Evolutionary conservation across 2,888 invertebrate genomes (phyloP).

Genomic region (Lasioglossum morio): DNA sequence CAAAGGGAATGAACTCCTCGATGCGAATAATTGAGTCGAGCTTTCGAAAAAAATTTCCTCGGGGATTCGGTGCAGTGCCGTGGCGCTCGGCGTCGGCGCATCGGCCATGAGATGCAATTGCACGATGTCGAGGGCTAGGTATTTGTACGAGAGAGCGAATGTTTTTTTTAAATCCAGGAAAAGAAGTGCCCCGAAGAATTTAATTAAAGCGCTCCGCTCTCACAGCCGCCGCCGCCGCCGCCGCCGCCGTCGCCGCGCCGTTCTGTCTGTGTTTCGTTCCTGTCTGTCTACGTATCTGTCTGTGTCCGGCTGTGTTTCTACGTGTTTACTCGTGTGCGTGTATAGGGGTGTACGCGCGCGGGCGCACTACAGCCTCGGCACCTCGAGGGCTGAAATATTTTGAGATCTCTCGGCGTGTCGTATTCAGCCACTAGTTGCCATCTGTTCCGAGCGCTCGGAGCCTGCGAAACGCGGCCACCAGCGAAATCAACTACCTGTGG

Average conservation of each 20-base stretch:
- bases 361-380: neutral
- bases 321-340: neutral
- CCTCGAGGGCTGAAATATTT: slow-evolving; percentile 48
- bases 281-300: neutral
- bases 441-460: slow-evolving; percentile 65
- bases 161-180: slow-evolving; percentile 47
- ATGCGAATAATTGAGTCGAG: slow-evolving; percentile 15
- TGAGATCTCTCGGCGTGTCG: slow-evolving; percentile 51
- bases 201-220: slow-evolving; percentile 50
- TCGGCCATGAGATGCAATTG: neutral
- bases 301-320: neutral
- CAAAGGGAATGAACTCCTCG: slow-evolving; percentile 9
- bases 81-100: neutral
- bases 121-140: neutral
- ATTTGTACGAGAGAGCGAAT: slow-evolving; percentile 26
- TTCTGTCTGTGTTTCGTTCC: neutral
- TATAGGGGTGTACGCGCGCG: neutral
- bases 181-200: slow-evolving; percentile 54
- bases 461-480: slow-evolving; percentile 74
- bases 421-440: slow-evolving; percentile 72
- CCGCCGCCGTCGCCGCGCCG: neutral
- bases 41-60: slow-evolving; percentile 10
- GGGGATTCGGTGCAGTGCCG: neutral
- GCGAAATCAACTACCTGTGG: slow-evolving; percentile 82
- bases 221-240: neutral